Conservation (phyloP, 2,113 vertebrate species). For the Chaetura pelagica region DNA sequence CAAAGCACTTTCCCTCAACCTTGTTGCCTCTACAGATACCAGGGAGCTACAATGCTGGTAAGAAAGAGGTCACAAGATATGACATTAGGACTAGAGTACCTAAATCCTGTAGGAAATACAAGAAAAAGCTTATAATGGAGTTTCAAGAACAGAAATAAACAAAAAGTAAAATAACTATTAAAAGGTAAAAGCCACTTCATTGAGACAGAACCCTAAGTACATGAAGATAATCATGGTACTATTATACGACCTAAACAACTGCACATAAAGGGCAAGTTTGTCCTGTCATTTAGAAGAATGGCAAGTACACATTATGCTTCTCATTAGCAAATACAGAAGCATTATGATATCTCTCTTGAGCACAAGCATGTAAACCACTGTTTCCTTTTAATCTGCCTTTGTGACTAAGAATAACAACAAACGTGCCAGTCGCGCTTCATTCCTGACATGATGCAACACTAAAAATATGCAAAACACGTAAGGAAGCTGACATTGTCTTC, state of each 20-base stretch:
- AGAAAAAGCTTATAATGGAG: neutral
- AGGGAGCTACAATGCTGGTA: neutral
- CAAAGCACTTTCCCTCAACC: neutral
- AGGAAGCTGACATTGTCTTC: neutral
- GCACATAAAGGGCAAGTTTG: neutral
- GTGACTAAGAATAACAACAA: neutral
- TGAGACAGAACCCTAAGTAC: neutral
- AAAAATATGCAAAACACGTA: neutral
- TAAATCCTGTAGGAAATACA: neutral
- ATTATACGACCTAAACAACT: neutral
- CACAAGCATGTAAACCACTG: neutral
- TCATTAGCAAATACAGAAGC: conserved; percentile 4
- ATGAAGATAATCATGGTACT: neutral
- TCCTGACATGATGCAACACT: neutral
- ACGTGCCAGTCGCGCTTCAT: neutral
- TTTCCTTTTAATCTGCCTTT: conserved; percentile 1
- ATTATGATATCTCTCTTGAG: neutral
- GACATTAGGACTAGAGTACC: neutral
- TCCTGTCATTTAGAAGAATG: neutral
- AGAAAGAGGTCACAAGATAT: neutral
- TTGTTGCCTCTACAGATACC: neutral
- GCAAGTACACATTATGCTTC: neutral
- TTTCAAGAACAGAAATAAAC: neutral
- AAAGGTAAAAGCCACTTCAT: neutral
- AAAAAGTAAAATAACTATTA: neutral